Base-by-base conservation (phyloP, 2,888 invertebrate species). In the Ephialtes manifestator region DNA sequence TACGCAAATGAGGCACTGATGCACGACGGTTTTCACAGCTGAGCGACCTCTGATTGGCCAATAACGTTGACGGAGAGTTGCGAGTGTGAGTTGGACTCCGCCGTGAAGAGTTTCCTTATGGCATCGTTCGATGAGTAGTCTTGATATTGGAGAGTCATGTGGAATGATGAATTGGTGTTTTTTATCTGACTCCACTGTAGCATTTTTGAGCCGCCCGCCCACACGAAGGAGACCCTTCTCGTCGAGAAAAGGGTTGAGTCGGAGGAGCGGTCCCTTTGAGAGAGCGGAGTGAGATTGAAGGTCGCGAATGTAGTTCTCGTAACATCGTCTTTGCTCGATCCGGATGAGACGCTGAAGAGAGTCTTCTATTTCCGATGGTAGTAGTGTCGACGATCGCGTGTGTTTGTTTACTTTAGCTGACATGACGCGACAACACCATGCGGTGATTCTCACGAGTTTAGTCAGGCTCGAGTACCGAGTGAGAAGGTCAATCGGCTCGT, bases 31-130 rank as follows among this genome's bases (percentile, higher is more conserved):
- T 51, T 35, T 72, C 15, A 53, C 28, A 7, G 65, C 43, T 10
- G 35, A 4, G 7, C 85, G 77, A 11, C 70, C 85, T 0, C 72
- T 58, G 11, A 79, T 43, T 3, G 82, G 35, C 84, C 87, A 87
- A 20, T 68, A 87, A 4, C 20, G 39, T 63, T 80, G 81, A n/a
- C 81, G 63, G 13, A 87, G 43, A 5, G 63, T 35, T 0, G 68
- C 24, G 7, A 87, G 81, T 1, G 84, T 81, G 0, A 80, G 8
- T 46, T 87, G 85, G 0, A 63, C 46, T 3, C 87, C 87, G 2
- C 83, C 79, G 31, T 87, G 84, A 15, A 85, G 60, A 2, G 79
- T 71, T 24, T 60, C n/a, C 13, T 18, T 11, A 24, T 85, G 81
- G 20, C 20, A 5, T 72, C 28, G 15, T 35, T 58, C 55, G 28